Evolutionary conservation across 2,113 vertebrate genomes (phyloP).

Genomic region (Nothobranchius kuhntae): DNA sequence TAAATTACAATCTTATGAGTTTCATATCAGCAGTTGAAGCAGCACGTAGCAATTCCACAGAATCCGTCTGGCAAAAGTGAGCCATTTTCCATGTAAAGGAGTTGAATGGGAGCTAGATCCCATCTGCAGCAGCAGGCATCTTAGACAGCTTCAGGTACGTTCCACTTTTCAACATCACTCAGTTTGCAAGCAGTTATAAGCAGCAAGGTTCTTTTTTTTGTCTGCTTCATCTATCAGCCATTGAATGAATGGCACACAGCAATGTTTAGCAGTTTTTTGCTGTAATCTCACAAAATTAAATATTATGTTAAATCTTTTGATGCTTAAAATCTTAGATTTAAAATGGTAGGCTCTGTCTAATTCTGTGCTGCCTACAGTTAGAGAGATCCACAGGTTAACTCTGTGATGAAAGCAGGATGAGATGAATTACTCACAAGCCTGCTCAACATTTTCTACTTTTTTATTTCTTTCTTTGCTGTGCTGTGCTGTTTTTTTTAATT

Average conservation of each 20-base stretch:
- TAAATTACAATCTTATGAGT: slow-evolving; percentile 15
- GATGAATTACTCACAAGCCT: slow-evolving; percentile 39
- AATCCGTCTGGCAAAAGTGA: slow-evolving; percentile 11
- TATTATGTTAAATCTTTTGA: no score
- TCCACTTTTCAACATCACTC: slow-evolving; percentile 43
- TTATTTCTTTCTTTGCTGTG: background rate
- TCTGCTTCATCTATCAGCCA: background rate
- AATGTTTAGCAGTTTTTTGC: background rate
- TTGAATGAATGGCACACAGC: background rate
- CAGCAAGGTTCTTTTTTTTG: slow-evolving; percentile 17
- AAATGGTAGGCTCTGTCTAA: no score
- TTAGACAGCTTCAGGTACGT: slow-evolving; percentile 50
- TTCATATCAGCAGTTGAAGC: background rate
- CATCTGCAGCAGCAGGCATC: slow-evolving; percentile 48
- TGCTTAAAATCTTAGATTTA: no score
- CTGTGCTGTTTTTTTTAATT: no score
- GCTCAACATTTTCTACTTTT: slow-evolving; percentile 54
- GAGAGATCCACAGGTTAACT: slow-evolving; percentile 15
- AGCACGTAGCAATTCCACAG: background rate
- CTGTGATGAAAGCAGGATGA: slow-evolving; percentile 30
- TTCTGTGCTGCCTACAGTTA: background rate
- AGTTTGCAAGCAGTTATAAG: background rate
- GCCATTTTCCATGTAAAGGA: slow-evolving; percentile 19
- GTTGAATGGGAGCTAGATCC: slow-evolving; percentile 30
- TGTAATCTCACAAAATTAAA: background rate